Conservation (phyloP, 2,113 vertebrate species). For the Rhabdornis inornatus region DNA sequence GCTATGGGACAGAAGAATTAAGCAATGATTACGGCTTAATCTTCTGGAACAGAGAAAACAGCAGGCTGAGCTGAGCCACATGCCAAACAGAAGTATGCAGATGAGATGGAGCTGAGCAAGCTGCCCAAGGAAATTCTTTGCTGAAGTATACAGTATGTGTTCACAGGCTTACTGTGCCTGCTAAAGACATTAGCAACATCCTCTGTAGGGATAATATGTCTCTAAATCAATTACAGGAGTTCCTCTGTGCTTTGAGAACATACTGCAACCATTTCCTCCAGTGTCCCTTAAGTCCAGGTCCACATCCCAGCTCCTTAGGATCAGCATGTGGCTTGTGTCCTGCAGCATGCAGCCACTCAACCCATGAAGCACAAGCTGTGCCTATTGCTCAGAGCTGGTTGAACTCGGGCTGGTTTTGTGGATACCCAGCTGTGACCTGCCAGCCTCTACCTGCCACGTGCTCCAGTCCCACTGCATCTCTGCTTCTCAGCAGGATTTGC, state of each 20-base stretch:
- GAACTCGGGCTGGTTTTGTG: rapidly evolving
- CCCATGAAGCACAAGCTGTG: neutral
- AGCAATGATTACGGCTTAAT: neutral
- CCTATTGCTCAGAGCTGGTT: rapidly evolving
- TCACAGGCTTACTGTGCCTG: neutral
- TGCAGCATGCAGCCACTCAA: rapidly evolving
- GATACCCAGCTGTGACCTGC: neutral
- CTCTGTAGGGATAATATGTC: slow-evolving; percentile 9
- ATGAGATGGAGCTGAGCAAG: neutral
- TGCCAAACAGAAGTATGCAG: neutral
- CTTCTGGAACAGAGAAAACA: neutral
- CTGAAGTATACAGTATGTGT: neutral
- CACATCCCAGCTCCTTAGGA: neutral
- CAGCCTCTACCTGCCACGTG: rapidly evolving
- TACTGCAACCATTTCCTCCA: neutral
- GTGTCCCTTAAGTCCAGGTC: neutral
- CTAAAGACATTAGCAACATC: slow-evolving; percentile 21
- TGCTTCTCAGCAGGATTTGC: neutral
- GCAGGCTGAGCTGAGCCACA: rapidly evolving
- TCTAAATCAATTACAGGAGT: slow-evolving; percentile 26
- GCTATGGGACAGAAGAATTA: neutral
- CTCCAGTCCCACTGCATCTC: neutral
- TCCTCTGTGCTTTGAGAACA: slow-evolving; percentile 12
- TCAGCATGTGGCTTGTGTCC: rapidly evolving
- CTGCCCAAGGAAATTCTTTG: slow-evolving; percentile 17